Base-by-base conservation (phyloP, 2,113 vertebrate species). In the Notiomystis cincta region DNA sequence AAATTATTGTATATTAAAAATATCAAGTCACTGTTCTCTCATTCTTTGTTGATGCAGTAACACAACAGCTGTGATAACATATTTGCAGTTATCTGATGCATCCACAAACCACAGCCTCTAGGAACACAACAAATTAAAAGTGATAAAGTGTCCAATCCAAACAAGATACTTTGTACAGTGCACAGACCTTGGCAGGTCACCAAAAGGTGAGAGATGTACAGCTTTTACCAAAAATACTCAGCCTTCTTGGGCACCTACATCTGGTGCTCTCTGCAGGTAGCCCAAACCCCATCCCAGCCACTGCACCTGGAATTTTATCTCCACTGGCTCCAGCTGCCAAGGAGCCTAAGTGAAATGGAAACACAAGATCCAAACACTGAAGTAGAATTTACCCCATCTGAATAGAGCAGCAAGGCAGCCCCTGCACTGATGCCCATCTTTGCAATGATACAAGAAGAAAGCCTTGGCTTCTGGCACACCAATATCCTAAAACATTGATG, bases 1-100 rank as follows among this genome's bases (percentile, higher is more conserved):
- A 2, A 94, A 80, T 47, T 69, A 71, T 28, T 91, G 65, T 60
- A 69, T 80, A 73, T 88, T 92, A 58, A 80, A 93, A 77, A 70
- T 73, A 94, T 45, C 45, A 42, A 93, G 67, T 47, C 38, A 88
- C 79, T 77, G 6, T 96, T 91, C 45, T 42, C 66, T 60, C 54
- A 30, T 80, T 88, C 75, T 96, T 92, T 93, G 78, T 93, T 97
- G 90, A 86, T 31, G 64, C 71, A 64, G 47, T 58, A 93, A 83
- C 18, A 7, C 76, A 90, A 82, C 92, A 97, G 85, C 79, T 91
- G 87, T 47, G 93, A 56, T 61, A 96, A 93, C 82, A 91, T 89
- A 91, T 94, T 96, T 97, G 80, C 82, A 75, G 82, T 71, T 94
- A 78, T 54, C 64, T 90, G 87, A 92, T 81, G 71, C 45, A 83